A percentile compares a stretch with the other conserved stretches of the same genome.
Conservation (phyloP, 2,113 vertebrate genomes). For the Rhabdomys dilectus region DNA sequence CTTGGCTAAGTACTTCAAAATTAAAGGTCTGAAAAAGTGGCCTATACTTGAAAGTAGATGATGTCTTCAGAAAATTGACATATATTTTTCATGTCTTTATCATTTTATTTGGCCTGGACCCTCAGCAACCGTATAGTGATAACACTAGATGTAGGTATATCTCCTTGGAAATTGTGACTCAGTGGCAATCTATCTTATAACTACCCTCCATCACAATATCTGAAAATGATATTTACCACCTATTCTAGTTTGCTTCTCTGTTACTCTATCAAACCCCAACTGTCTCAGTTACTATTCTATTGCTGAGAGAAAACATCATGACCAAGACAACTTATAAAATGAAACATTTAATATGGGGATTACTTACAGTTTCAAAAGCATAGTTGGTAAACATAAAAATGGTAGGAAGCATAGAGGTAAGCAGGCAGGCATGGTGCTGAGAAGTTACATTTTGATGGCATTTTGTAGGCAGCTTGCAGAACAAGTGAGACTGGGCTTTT, state of each 20-base stretch:
- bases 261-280: not conserved
- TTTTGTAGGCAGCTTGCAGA: not conserved
- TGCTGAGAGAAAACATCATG: not conserved
- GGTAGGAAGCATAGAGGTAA: not conserved
- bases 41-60: not conserved
- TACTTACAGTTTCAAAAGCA: not conserved
- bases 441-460: not conserved
- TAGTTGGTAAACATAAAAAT: not conserved
- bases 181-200: not conserved
- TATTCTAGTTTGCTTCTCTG: not conserved
- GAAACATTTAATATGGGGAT: not conserved
- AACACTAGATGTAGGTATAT: not conserved
- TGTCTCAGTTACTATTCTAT: not conserved
- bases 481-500: not conserved
- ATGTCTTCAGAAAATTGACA: not conserved
- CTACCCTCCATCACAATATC: not conserved
- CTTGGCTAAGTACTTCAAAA: not conserved
- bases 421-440: not conserved
- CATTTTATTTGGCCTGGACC: not conserved
- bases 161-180: not conserved
- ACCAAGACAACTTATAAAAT: not conserved
- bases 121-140: not conserved
- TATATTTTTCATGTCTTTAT: not conserved
- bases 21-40: not conserved
- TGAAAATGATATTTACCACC: not conserved